Conservation (phyloP, 2,113 vertebrate genomes). For the Talpa occidentalis region DNA sequence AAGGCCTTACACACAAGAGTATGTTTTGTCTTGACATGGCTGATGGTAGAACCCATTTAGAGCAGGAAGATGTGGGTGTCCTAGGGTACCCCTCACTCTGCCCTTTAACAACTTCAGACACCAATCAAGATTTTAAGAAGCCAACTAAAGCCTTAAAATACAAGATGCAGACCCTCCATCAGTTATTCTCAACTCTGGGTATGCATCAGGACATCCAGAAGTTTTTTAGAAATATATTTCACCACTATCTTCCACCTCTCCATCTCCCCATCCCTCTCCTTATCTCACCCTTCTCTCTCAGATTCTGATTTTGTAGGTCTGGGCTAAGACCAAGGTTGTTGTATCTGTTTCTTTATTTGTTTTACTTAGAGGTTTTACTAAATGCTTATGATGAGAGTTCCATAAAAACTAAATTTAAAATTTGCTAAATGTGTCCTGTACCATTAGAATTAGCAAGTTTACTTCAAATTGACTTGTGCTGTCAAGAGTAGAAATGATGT, state of each 20-base stretch:
- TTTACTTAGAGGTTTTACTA: background rate
- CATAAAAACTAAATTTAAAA: background rate
- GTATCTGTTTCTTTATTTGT: background rate
- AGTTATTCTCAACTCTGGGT: background rate
- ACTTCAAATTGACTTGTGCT: background rate
- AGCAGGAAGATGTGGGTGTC: too few species aligned
- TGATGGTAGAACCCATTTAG: too few species aligned
- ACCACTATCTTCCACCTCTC: too few species aligned
- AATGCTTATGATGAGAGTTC: background rate
- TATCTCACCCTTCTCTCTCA: too few species aligned
- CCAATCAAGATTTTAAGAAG: background rate
- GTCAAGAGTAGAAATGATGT: too few species aligned
- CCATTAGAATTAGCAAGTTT: background rate
- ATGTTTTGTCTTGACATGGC: too few species aligned
- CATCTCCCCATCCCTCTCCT: background rate
- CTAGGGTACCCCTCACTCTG: too few species aligned
- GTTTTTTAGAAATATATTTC: background rate
- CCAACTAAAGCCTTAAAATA: background rate
- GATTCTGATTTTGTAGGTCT: background rate
- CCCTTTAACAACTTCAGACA: too few species aligned
- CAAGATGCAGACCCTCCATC: background rate
- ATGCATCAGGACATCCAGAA: background rate
- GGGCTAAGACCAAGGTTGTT: background rate
- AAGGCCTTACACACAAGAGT: too few species aligned
- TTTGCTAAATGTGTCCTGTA: background rate